Evolutionary conservation across 2,113 vertebrate genomes (phyloP).

Genomic region (Carassius auratus): DNA sequence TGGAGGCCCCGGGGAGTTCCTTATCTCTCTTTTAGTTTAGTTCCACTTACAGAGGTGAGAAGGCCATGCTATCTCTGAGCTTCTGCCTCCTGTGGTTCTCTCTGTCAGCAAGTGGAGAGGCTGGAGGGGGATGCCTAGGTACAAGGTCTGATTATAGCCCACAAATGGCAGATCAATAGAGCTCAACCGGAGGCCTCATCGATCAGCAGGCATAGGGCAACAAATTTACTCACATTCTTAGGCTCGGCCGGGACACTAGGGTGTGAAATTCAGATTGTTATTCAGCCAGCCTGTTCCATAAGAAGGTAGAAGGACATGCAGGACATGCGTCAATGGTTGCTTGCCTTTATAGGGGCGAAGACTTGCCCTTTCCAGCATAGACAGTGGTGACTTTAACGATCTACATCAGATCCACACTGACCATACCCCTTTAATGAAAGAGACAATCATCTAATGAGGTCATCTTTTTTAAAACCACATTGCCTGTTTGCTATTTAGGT

Average conservation of each 20-base stretch:
- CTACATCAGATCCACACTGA: slow-evolving; percentile 53
- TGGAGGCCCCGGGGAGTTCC: background rate
- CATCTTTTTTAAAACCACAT: background rate
- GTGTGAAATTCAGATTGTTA: slow-evolving; percentile 82
- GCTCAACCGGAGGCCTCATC: slow-evolving; percentile 71
- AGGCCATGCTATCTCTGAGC: slow-evolving; percentile 19
- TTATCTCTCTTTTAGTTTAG: slow-evolving; percentile 28
- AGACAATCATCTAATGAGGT: slow-evolving; percentile 33
- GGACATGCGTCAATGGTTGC: slow-evolving; percentile 70
- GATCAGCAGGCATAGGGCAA: slow-evolving; percentile 71
- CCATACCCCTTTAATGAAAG: slow-evolving; percentile 40
- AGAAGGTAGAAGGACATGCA: slow-evolving; percentile 70
- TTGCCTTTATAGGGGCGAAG: slow-evolving; percentile 63
- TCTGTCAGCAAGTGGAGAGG: slow-evolving; percentile 1
- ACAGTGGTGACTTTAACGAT: slow-evolving; percentile 53
- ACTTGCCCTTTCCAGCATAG: slow-evolving; percentile 61
- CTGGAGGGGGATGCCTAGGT: slow-evolving; percentile 40
- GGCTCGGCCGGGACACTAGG: slow-evolving; percentile 64
- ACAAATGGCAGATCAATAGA: slow-evolving; percentile 75
- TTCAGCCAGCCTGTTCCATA: slow-evolving; percentile 78
- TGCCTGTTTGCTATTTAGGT: background rate
- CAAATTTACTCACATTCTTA: slow-evolving; percentile 77
- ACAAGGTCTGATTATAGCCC: slow-evolving; percentile 61
- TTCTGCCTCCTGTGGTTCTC: slow-evolving; percentile 22
- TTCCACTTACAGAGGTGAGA: slow-evolving; percentile 27